Evolutionary conservation across 2,113 vertebrate species (phyloP).

Genomic region (Athene cunicularia): DNA sequence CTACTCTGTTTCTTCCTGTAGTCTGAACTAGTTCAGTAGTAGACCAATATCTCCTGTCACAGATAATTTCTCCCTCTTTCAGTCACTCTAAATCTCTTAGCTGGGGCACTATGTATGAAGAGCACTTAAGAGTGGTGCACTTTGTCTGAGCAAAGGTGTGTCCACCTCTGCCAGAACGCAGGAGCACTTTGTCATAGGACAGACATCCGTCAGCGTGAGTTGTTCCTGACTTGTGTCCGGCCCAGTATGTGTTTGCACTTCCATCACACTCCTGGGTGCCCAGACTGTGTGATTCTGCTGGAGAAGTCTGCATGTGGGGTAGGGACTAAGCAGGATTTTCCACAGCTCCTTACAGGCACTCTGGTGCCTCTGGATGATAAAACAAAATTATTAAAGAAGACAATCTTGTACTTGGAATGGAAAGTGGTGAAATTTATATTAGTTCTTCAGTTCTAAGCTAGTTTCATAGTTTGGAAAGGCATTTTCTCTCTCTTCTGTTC

Average conservation of each 20-base stretch:
- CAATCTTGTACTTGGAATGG: background rate
- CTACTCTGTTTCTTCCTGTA: background rate
- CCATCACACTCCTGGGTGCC: background rate
- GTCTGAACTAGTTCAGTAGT: background rate
- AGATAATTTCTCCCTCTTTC: background rate
- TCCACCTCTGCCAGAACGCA: background rate
- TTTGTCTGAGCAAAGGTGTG: background rate
- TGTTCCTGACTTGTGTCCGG: background rate
- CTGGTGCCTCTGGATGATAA: background rate
- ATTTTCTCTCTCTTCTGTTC: constrained; percentile 4
- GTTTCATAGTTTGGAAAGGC: background rate
- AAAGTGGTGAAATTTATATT: background rate
- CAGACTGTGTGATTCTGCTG: background rate
- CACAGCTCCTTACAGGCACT: background rate
- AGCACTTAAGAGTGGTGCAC: too few species aligned
- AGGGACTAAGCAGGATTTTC: background rate
- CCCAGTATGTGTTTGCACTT: background rate
- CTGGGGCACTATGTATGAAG: background rate
- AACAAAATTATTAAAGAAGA: background rate
- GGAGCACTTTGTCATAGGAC: background rate
- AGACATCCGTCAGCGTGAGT: fast-evolving
- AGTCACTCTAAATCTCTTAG: background rate
- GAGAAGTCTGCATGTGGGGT: background rate
- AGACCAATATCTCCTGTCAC: background rate
- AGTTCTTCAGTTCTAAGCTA: background rate